A percentile compares a stretch with the other conserved stretches of the same genome.
These are phyloP conservation scores for Amazona guildingii DNA, from an alignment of 2,113 vertebrate species.

Conservation along the genomic window DNA sequence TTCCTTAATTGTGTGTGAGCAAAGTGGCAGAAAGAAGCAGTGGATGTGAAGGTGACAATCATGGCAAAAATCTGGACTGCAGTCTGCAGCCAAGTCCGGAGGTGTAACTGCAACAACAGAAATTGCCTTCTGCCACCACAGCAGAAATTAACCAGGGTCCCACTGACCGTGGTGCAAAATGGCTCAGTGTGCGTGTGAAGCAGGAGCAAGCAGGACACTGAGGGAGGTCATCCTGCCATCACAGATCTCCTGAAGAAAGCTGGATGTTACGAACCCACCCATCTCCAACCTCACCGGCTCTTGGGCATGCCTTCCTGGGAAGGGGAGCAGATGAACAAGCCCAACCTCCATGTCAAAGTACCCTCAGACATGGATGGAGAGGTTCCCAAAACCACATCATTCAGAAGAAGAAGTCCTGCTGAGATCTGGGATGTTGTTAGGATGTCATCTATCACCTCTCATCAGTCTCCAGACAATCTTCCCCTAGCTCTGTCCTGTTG, in stretches of 20 bases:
- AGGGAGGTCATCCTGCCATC: background rate
- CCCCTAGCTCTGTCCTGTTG: background rate
- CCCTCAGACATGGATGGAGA: background rate
- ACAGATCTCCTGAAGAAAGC: background rate
- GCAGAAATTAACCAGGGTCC: background rate
- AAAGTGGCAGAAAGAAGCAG: background rate
- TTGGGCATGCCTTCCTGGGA: background rate
- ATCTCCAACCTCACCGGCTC: background rate
- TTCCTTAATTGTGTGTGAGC: background rate
- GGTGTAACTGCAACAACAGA: background rate
- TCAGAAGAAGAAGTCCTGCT: background rate
- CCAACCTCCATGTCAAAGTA: rapidly evolving
- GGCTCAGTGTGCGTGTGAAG: background rate
- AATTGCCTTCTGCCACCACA: background rate
- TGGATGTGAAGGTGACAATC: background rate
- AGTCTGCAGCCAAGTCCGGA: background rate
- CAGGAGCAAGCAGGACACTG: background rate
- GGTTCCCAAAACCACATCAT: background rate
- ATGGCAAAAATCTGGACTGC: background rate
- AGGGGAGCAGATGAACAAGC: background rate
- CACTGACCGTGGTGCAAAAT: background rate
- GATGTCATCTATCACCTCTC: background rate
- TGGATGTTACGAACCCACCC: background rate
- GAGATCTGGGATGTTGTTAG: background rate
- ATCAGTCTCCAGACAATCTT: background rate